Evolutionary conservation across 2,113 vertebrate species (phyloP), one percentile per base, ranked within the genome.

Genomic region (Galemys pyrenaicus): DNA sequence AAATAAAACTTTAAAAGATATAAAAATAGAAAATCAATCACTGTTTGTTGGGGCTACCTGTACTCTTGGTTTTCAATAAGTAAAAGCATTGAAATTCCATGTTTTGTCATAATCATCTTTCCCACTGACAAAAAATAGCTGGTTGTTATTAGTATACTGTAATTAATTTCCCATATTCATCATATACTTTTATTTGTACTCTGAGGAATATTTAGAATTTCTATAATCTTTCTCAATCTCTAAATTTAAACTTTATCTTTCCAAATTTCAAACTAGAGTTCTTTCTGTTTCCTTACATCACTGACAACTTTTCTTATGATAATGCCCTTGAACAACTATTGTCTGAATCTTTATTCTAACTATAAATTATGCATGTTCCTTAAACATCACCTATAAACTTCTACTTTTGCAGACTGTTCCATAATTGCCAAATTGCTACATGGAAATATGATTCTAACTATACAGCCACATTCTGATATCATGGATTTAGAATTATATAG

Each of bases 41-140:
- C 49, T 22, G 3, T 9, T 70, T 91, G 3, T 87, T 90, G 56
- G 87, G 16, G 82, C 32, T 65, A 41, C 39, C 9, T 70, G 12
- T 87, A 32, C 12, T 84, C 9, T 74, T 87, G 26, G 12, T 94
- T 93, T 94, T 77, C 56, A 77, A 30, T 68, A 65, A 91, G 89
- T 92, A 94, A 74, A 26, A 82, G 37, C 26, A 56, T 32, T 80
- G 20, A 74, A 75, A 78, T 91, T 88, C 12, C 80, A n/a, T 86
- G 81, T 94, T 86, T 88, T 73, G 77, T 80, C 15, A 44, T 73
- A 94, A 32, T 73, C 11, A 62, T 94, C 67, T 92, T 79, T 68
- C 39, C 32, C 78, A 24, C 3, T 91, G 68, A 95, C 28, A 91
- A 17, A n/a, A 65, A 44, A 12, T 41, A 71, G 19, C 8, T 74